Conservation (phyloP, 35 echinoderm and acorn worm species). For the Nesometra sesokonis region DNA sequence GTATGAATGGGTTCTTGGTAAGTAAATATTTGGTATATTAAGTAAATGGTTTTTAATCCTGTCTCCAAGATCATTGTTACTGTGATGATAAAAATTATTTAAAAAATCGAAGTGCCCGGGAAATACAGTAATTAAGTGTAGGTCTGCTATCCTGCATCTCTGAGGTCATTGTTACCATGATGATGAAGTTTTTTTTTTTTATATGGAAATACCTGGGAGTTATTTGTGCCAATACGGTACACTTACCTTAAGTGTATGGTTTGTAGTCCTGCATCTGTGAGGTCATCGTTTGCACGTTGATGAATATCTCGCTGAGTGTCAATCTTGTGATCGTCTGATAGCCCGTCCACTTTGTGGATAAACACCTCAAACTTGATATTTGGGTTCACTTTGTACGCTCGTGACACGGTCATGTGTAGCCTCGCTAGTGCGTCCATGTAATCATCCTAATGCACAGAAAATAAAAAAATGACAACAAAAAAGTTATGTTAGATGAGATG, state of each 20-base stretch:
- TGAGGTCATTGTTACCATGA: not conserved
- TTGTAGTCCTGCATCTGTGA: conserved; percentile 59
- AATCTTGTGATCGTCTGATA: conserved; percentile 95
- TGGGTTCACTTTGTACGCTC: conserved; percentile 91
- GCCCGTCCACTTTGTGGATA: conserved; percentile 95
- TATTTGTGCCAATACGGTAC: not conserved
- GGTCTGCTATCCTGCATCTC: not conserved
- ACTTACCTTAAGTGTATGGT: conserved; percentile 82
- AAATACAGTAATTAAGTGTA: too few species aligned
- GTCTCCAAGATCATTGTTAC: too few species aligned
- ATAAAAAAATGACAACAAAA: not conserved
- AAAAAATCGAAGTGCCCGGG: too few species aligned
- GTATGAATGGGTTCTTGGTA: too few species aligned
- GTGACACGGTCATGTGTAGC: conserved; percentile 76
- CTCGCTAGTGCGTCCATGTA: conserved; percentile 93
- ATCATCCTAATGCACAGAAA: conserved; percentile 53
- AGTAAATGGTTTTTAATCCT: too few species aligned
- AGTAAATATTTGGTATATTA: too few species aligned
- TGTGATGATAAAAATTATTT: too few species aligned
- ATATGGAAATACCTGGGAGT: not conserved
- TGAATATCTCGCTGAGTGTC: conserved; percentile 96
- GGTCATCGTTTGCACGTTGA: conserved; percentile 75
- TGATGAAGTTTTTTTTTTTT: not conserved
- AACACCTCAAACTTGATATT: conserved; percentile 99
- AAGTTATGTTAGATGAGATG: too few species aligned